These are phyloP conservation scores for Nebria brevicollis DNA, from an alignment of 2,888 invertebrate species.

Conservation along the genomic window DNA sequence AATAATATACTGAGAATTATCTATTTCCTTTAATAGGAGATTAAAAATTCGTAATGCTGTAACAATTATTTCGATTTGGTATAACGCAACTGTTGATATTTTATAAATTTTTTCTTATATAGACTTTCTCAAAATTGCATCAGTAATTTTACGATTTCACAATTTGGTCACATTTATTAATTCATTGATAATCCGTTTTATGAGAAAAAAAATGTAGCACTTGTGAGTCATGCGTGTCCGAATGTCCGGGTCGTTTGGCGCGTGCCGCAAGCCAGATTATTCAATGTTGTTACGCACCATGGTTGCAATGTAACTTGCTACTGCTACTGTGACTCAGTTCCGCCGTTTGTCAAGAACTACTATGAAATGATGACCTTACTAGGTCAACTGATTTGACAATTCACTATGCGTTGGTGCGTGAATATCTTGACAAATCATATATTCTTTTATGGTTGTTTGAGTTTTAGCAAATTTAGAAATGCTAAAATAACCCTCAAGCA, in stretches of 20 bases:
- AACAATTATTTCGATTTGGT: too few species aligned
- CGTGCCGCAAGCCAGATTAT: not conserved
- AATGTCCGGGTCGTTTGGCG: not conserved
- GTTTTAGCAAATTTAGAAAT: not conserved
- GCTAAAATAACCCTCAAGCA: not conserved
- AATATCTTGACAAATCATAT: too few species aligned
- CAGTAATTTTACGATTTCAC: not conserved
- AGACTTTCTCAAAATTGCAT: not conserved
- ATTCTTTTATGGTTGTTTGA: not conserved
- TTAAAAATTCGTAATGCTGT: too few species aligned
- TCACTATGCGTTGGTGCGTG: not conserved
- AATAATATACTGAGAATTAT: too few species aligned
- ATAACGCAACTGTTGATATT: too few species aligned
- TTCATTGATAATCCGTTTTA: not conserved
- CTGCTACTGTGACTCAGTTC: not conserved
- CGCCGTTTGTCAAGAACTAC: not conserved
- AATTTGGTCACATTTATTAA: not conserved
- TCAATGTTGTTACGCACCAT: not conserved
- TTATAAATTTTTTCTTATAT: not conserved
- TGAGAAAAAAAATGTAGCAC: not conserved
- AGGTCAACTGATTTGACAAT: not conserved
- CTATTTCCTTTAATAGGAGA: too few species aligned
- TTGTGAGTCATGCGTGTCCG: not conserved
- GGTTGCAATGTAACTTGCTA: not conserved
- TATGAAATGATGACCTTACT: not conserved